These are phyloP conservation scores for Zelleria hepariella DNA, from an alignment of 2,888 invertebrate species.

Conservation along the genomic window DNA sequence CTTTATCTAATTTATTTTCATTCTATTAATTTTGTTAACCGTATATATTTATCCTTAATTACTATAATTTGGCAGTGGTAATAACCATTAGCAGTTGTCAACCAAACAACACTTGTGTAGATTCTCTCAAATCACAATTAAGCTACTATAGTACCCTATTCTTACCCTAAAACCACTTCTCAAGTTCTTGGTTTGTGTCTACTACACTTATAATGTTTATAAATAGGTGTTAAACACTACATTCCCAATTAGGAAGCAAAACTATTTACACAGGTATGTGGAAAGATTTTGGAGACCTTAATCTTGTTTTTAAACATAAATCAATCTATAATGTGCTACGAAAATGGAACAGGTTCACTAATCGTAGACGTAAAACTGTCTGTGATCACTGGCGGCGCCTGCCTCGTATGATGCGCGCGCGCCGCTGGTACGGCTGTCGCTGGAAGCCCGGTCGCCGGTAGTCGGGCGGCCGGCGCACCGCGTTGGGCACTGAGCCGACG, in stretches of 20 bases:
- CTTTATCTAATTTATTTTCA: background rate
- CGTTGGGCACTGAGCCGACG: constrained; percentile 45
- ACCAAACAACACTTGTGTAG: background rate
- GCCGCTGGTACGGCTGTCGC: background rate
- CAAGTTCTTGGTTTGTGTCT: background rate
- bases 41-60: background rate
- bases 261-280: background rate
- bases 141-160: background rate
- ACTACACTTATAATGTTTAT: background rate
- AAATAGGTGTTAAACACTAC: background rate
- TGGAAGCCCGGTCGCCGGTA: background rate
- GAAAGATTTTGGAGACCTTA: background rate
- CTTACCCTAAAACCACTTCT: background rate
- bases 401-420: background rate
- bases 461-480: constrained; percentile 20
- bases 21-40: background rate
- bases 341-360: too few species aligned
- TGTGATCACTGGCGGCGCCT: background rate
- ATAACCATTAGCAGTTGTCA: background rate
- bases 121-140: background rate
- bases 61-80: background rate
- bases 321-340: too few species aligned
- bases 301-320: background rate
- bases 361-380: too few species aligned
- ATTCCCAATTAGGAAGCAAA: background rate